phyloP scores from a whole-genome alignment of 1,140 invertebrate genomes.

The Psilanteris sp. region DNA sequence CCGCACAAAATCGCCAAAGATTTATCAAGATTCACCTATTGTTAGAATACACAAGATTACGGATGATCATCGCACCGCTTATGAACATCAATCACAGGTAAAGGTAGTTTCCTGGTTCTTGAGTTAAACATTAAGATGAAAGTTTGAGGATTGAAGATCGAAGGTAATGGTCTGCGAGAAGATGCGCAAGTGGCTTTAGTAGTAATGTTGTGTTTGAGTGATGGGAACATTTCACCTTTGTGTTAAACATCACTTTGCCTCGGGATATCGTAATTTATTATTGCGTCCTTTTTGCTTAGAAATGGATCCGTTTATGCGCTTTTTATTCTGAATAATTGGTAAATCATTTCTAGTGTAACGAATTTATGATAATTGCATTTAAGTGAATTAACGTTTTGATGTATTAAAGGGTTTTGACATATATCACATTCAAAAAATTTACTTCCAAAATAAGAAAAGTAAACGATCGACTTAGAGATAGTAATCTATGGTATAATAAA shows the following conservation, averaged over 20 bases:
- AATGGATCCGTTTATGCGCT: background rate
- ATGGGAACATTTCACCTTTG: slow-evolving; percentile 3
- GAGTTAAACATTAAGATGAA: slow-evolving; percentile 25
- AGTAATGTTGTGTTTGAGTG: slow-evolving; percentile 2
- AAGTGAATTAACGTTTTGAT: too few relatives aligned
- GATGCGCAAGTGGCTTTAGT: slow-evolving; percentile 6
- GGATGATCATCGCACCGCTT: slow-evolving; percentile 36
- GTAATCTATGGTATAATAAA: too few relatives aligned
- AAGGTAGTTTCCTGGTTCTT: slow-evolving; percentile 36
- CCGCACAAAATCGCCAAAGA: slow-evolving; percentile 54
- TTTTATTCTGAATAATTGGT: too few relatives aligned
- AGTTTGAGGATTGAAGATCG: slow-evolving; percentile 25
- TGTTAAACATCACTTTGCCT: background rate
- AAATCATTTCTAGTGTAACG: too few relatives aligned
- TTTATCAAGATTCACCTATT: slow-evolving; percentile 67
- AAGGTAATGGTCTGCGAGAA: slow-evolving; percentile 11
- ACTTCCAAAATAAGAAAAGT: too few relatives aligned
- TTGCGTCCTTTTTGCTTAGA: background rate
- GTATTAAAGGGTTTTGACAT: too few relatives aligned
- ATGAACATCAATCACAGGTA: slow-evolving; percentile 43
- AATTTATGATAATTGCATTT: too few relatives aligned
- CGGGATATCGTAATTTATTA: slow-evolving; percentile 1
- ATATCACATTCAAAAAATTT: too few relatives aligned
- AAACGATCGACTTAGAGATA: too few relatives aligned
- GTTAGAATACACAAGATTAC: slow-evolving; percentile 64